Evolutionary conservation across 2,797 vertebrate genomes (phyloP).

Genomic region (Pachyuromys duprasi): DNA sequence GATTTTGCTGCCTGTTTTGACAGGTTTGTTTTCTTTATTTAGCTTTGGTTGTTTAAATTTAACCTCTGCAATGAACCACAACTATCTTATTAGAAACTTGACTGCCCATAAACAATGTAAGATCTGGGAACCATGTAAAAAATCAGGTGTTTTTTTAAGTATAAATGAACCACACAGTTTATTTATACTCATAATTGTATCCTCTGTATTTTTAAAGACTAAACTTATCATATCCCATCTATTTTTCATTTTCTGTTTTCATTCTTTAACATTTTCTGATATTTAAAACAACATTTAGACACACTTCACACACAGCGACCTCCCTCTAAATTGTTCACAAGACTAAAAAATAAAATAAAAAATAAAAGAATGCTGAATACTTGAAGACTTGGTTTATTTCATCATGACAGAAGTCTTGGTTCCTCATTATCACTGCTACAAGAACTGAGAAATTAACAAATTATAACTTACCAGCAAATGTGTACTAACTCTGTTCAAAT

Average conservation of each 20-base stretch:
- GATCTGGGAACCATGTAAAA: neutral
- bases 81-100: neutral
- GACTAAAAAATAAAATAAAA: slow-evolving; percentile 74
- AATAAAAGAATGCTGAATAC: slow-evolving; percentile 30
- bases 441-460: neutral
- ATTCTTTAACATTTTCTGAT: slow-evolving; percentile 50
- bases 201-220: slow-evolving; percentile 62
- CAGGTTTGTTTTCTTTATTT: neutral
- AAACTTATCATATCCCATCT: slow-evolving; percentile 66
- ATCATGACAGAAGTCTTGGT: slow-evolving; percentile 2
- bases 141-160: neutral
- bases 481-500: neutral
- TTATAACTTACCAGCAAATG: neutral
- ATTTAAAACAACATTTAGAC: slow-evolving; percentile 71
- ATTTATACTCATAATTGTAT: slow-evolving; percentile 79
- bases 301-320: slow-evolving; percentile 8
- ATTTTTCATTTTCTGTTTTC: neutral
- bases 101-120: neutral
- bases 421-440: neutral
- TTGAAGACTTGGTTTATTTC: slow-evolving; percentile 28
- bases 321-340: slow-evolving; percentile 13
- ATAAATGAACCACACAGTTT: slow-evolving; percentile 76
- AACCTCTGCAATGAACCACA: neutral
- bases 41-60: neutral
- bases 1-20: neutral